A percentile compares a stretch with the other conserved stretches of the same genome.
These are phyloP conservation scores for Synergus umbraculus DNA, from an alignment of 2,888 invertebrate genomes.

Conservation along the genomic window DNA sequence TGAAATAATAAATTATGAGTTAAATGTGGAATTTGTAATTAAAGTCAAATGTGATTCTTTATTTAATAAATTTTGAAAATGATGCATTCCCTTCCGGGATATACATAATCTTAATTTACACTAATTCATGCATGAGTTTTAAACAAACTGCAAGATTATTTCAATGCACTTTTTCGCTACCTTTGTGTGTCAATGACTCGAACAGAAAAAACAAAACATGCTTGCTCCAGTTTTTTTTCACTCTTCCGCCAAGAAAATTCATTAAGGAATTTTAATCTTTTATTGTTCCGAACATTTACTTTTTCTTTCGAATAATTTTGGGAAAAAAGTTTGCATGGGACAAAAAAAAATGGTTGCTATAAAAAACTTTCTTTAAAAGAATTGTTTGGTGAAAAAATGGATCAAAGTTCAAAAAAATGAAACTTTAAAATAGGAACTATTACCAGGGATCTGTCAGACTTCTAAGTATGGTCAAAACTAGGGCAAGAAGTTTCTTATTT, in stretches of 20 bases:
- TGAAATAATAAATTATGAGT: constrained; percentile 23
- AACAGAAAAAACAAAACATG: background rate
- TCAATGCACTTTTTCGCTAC: constrained; percentile 3
- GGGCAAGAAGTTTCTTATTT: no score
- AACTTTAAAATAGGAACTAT: no score
- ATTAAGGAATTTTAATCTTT: background rate
- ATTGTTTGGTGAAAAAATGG: no score
- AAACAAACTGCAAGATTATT: constrained; percentile 6
- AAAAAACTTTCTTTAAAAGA: no score
- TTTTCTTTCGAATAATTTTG: background rate
- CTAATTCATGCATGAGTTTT: background rate
- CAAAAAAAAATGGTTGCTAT: no score
- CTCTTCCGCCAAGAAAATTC: constrained; percentile 28
- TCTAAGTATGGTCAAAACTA: no score
- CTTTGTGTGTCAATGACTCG: constrained; percentile 30
- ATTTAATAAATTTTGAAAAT: background rate
- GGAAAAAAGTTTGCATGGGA: no score
- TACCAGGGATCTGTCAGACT: no score
- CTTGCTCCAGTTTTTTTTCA: constrained; percentile 43
- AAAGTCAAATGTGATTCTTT: constrained; percentile 1
- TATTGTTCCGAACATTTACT: background rate
- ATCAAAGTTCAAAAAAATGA: no score
- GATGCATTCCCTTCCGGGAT: background rate
- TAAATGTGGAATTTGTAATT: background rate
- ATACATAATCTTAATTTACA: background rate